Evolutionary conservation across 2,888 invertebrate species (phyloP), one percentile per base, ranked within the genome.

Genomic region (Tanypteryx hageni): DNA sequence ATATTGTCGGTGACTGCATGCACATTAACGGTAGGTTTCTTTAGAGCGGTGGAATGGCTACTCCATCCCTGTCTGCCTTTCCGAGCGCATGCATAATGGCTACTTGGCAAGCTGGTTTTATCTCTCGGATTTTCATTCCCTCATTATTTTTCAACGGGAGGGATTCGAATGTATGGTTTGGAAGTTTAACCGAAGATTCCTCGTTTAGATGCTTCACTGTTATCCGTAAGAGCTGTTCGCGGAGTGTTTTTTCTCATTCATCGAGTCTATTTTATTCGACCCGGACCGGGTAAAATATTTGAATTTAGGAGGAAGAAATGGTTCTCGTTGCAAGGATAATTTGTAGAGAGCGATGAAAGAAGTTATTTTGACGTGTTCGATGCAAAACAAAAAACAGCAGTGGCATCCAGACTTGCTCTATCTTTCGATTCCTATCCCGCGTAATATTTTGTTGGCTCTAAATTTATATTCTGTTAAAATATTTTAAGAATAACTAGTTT

Each of bases 161-260:
- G 64, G 64, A 64, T 68, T 68, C n/a, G 68, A 68, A 68, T 18
- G 22, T 22, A 22, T 68, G 68, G 68, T 68, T 68, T 22, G 68
- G 68, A 10, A 22, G 44, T 44, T 44, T 44, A 44, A 44, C 44
- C 1, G 68, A 22, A 18, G 68, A 68, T 68, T 68, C 22, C 14
- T 64, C 64, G 18, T n/a, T n/a, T 68, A 44, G 44, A 44, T 44
- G 44, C 44, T 44, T 44, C 5, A 10, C 68, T 16, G 22, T 68
- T 68, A 68, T 68, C 68, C 68, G 10, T 4, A 68, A 68, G 68
- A 68, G 68, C 10, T 11, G n/a, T 22, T 68, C 11, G 22, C n/a
- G 68, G 22, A n/a, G n/a, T 68, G 68, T 68, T 68, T 68, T 68
- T 68, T 11, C 68, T 68, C 68, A 22, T 68, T 64, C 64, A 64